Evolutionary conservation across 1,140 invertebrate species (phyloP), one percentile per base, ranked within the genome.

Genomic region (Eueides isabella): DNA sequence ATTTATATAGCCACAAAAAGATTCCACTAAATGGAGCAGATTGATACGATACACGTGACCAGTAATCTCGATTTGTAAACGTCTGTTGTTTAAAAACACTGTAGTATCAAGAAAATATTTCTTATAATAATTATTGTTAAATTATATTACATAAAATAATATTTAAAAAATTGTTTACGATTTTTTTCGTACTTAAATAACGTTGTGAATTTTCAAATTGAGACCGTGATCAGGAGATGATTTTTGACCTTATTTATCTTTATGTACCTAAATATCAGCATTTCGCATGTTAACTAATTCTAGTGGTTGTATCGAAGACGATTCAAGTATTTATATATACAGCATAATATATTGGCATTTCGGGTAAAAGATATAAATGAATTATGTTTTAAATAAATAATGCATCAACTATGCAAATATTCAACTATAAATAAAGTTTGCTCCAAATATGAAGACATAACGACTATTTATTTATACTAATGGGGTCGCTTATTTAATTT

Each of bases 11-110:
- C 35, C 1, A 38, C 35, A 2, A 35, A 23, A 14, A 67, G 5
- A 31, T 41, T 19, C 26, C 16, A 4, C 33, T 5, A 70, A 30
- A 19, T 70, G n/a, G 68, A 23, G 12, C 68, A 69, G 55, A 63
- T 61, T 14, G 68, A 70, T 70, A 63, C 35, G 28, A 28, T 35
- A 62, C 68, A 70, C 68, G 68, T 70, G 68, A 70, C 61, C 48
- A 55, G 19, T 55, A 55, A 55, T 55, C n/a, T 62, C 26, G 23
- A 29, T 61, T 33, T 33, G 61, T 55, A 55, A 28, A 12, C n/a
- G 33, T 41, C 14, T 63, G 68, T 70, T 61, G 44, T 66, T 26
- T 19, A 12, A 67, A 44, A 67, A 30, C 23, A 44, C 30, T 48
- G 38, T 35, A 16, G 66, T 55, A n/a, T 26, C 11, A 9, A 55